Evolutionary conservation across 1,140 invertebrate genomes (phyloP), one percentile per base, ranked within the genome.

Genomic region (Diploscapter pachys): DNA sequence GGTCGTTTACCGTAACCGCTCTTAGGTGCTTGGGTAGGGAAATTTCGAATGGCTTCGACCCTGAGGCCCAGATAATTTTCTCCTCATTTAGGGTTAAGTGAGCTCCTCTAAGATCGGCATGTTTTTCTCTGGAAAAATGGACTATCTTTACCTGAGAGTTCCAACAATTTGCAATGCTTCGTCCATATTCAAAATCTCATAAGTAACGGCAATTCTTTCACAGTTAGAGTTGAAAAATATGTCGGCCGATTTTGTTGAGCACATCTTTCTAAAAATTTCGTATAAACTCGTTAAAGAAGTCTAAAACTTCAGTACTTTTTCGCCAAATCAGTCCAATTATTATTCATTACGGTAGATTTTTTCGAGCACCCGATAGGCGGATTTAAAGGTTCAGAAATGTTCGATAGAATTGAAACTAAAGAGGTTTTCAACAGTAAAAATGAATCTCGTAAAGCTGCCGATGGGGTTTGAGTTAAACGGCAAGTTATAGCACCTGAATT

Each of bases 11-110:
- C 52, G 78, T 76, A 48, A 83, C 78, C 51, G 71, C 80, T 51
- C 81, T 71, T 31, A 83, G 69, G 75, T 85, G 80, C 65, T 81
- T 80, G 6, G 82, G 82, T 8, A 83, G 67, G n/a, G 81, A 80
- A 11, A 83, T 82, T 73, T 83, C 82, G 3, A 79, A 62, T 50
- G 82, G 82, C 64, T 80, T 82, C 3, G 54, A 49, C 13, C 73
- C 76, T 8, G 80, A 81, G 8, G 81, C 72, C 82, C 82, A 83
- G 54, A 74, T 59, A 72, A 83, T 85, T 9, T 66, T 53, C 6
- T 61, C 65, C 54, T 84, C 82, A 13, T 83, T 75, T 5, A 83
- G 31, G 9, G 53, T 54, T 31, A 83, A 31, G 31, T 31, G 65
- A 56, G 74, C 63, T 31, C 72, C 76, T n/a, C 68, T 65, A 67